Base-by-base conservation (phyloP, 2,888 invertebrate genomes). In the Phalera bucephala region DNA sequence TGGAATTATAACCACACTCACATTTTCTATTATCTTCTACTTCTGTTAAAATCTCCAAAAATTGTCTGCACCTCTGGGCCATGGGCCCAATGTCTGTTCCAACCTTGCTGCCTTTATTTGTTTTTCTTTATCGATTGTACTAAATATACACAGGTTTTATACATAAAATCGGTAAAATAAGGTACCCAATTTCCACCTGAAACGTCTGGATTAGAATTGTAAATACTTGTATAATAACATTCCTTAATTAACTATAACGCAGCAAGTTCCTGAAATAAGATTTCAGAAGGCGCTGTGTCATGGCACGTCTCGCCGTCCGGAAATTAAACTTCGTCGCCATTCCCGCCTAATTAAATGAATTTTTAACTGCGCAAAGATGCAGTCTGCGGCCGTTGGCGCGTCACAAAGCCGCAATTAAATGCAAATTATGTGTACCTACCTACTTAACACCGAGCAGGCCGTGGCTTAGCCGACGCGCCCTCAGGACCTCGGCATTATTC, bases 281-380 rank as follows among this genome's bases (percentile, higher is more conserved):
- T 76, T 76, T 77, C 72, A 70, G 67, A 62, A 64, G 63, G 68
- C 71, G 72, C 74, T 74, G 71, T 75, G 75, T 70, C 64, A 71
- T 54, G 71, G 67, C 70, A 68, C 64, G 68, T 61, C 71, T 65
- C 64, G 61, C 70, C 59, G 70, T 57, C 76, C 73, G 81, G 78
- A 82, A 82, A 84, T 81, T 80, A 83, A 82, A 82, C 78, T 80
- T 73, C 70, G 70, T 74, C 74, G 78, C 78, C 71, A 75, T 76
- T 72, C 72, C 65, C 71, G 68, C 67, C 75, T 86, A 85, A 89
- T 87, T 86, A 74, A 86, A 85, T 86, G 75, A 84, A 85, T 85
- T 87, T 86, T 86, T 83, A 80, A 85, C 76, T 72, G 77, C 68
- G 79, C 75, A 80, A 85, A 82, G 81, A 84, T 82, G 80, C 82